Evolutionary conservation across 2,797 vertebrate species (phyloP).

Genomic region (Scyliorhinus canicula): DNA sequence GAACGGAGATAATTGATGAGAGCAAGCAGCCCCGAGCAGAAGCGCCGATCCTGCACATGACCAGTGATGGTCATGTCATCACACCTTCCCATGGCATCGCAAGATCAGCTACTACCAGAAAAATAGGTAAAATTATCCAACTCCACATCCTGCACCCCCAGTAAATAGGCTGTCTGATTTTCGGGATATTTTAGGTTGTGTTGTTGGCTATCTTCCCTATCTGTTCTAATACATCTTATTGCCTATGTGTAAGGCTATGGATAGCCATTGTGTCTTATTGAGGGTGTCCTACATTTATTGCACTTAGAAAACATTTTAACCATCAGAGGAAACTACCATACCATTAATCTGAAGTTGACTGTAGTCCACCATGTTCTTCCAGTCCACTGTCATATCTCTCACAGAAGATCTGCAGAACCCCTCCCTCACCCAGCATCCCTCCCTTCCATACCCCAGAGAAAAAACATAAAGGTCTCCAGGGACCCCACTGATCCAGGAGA

Average conservation of each 20-base stretch:
- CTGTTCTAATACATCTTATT: neutral
- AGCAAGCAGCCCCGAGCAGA: neutral
- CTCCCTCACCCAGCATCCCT: too few relatives aligned
- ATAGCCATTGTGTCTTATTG: neutral
- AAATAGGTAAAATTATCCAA: neutral
- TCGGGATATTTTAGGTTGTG: neutral
- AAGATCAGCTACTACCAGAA: neutral
- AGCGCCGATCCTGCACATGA: neutral
- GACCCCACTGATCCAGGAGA: neutral
- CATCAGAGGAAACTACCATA: neutral
- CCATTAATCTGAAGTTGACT: neutral
- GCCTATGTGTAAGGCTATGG: neutral
- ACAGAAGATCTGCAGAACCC: neutral
- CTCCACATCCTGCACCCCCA: neutral
- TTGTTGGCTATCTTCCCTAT: neutral
- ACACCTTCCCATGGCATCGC: neutral
- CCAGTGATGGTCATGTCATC: neutral
- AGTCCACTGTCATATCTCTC: neutral
- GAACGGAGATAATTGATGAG: constrained; percentile 1
- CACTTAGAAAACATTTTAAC: neutral
- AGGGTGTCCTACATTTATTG: neutral
- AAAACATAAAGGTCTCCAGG: neutral
- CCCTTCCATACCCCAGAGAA: neutral
- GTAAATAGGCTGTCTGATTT: neutral
- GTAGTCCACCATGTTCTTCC: neutral